These are phyloP conservation scores for Turritopsis rubra DNA, from an alignment of 30 jellyfish, hydroid and myxozoan genomes.

Conservation along the genomic window DNA sequence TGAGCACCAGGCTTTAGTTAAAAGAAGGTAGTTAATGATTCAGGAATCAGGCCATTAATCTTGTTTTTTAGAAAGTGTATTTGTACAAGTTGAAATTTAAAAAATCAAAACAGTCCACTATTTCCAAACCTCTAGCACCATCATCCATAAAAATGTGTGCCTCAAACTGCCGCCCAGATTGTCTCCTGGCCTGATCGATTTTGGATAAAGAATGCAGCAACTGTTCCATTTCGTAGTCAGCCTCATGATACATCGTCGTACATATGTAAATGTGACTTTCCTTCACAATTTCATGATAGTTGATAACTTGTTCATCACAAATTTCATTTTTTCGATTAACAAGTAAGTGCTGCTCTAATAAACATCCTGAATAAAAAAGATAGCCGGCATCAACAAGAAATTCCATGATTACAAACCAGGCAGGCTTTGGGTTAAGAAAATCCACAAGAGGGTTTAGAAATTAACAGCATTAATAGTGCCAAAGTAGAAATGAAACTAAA, in stretches of 20 bases:
- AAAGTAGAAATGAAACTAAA: too few species aligned
- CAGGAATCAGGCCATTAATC: too few species aligned
- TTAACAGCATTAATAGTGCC: too few species aligned
- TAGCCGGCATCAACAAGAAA: too few species aligned
- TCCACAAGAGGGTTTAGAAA: too few species aligned
- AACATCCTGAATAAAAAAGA: slow-evolving; percentile 48
- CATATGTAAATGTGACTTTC: slow-evolving; percentile 70
- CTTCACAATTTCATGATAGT: slow-evolving; percentile 59
- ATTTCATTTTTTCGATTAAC: slow-evolving; percentile 65
- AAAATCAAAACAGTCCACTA: too few species aligned
- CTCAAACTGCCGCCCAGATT: slow-evolving; percentile 62
- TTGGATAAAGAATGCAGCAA: slow-evolving; percentile 74
- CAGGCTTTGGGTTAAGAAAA: too few species aligned
- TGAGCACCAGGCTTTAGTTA: too few species aligned
- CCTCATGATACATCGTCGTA: slow-evolving; percentile 96
- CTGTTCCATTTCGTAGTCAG: slow-evolving; percentile 96
- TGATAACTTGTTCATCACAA: slow-evolving; percentile 53
- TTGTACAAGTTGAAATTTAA: too few species aligned
- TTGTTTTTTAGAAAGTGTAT: too few species aligned
- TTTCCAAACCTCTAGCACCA: slow-evolving; percentile 70
- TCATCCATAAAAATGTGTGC: slow-evolving; percentile 82
- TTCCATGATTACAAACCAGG: too few species aligned
- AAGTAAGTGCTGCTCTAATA: slow-evolving; percentile 62
- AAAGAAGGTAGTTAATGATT: too few species aligned
- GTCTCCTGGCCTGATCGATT: slow-evolving; percentile 65